A percentile compares a stretch with the other conserved stretches of the same genome.
phyloP scores from a whole-genome alignment of 1,140 invertebrate genomes.

The Glomeris maerens region DNA sequence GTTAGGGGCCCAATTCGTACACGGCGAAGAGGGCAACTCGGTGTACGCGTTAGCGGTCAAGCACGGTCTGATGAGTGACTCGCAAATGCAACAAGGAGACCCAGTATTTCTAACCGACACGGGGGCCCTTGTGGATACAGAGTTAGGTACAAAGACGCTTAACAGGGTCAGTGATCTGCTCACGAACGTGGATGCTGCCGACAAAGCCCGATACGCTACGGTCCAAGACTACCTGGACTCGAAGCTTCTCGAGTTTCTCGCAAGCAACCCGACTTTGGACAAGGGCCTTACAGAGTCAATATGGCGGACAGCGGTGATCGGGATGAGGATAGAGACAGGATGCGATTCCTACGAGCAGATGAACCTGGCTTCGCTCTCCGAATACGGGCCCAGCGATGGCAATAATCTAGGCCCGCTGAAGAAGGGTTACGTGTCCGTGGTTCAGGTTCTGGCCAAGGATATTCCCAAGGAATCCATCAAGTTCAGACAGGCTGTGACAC shows the following conservation, averaged over 20 bases:
- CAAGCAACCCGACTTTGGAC: constrained; percentile 7
- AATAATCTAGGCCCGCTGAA: constrained; percentile 24
- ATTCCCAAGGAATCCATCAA: not conserved
- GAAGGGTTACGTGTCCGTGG: constrained; percentile 23
- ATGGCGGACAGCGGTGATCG: constrained; percentile 26
- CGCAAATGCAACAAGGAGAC: too few relatives aligned
- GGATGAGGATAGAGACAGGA: constrained; percentile 26
- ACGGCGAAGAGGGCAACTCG: constrained; percentile 52
- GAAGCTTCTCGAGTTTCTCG: constrained; percentile 12
- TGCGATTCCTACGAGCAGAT: constrained; percentile 25
- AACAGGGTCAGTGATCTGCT: not conserved
- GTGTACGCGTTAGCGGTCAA: constrained; percentile 46
- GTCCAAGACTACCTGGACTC: not conserved
- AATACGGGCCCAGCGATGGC: constrained; percentile 26
- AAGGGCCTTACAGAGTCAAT: constrained; percentile 13
- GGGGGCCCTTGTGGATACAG: not conserved
- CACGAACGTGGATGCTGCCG: not conserved
- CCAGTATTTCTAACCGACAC: constrained; percentile 13
- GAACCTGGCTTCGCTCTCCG: constrained; percentile 23
- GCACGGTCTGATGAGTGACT: constrained; percentile 27
- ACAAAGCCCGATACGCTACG: not conserved
- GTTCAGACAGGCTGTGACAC: not conserved
- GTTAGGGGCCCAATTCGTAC: constrained; percentile 68
- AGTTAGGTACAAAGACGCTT: not conserved
- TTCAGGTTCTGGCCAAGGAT: constrained; percentile 16